phyloP scores from a whole-genome alignment of 2,888 invertebrate genomes.

The Microlaimidae sp. region DNA sequence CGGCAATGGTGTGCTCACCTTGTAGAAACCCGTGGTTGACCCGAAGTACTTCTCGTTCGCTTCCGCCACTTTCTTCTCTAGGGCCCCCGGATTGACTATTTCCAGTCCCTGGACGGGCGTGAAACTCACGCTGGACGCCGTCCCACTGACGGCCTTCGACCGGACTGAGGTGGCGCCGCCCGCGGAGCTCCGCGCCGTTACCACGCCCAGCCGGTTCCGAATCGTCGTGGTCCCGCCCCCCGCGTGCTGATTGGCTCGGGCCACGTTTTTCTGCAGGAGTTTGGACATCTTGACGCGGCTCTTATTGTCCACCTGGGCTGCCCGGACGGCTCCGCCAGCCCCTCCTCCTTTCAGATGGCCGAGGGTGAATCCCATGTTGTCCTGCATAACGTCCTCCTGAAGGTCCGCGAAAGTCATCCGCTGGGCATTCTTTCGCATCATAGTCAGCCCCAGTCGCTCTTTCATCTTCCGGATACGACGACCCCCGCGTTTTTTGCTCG shows the following conservation, averaged over 20 bases:
- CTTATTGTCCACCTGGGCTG: constrained; percentile 92
- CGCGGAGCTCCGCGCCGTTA: constrained; percentile 47
- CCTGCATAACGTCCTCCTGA: constrained; percentile 98
- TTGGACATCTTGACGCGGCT: constrained; percentile 97
- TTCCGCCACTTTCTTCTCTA: constrained; percentile 51
- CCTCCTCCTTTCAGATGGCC: constrained; percentile 78
- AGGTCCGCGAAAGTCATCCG: constrained; percentile 91
- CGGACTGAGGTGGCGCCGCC: constrained; percentile 51
- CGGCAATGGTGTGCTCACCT: constrained; percentile 19
- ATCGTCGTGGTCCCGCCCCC: constrained; percentile 46
- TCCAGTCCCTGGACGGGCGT: constrained; percentile 83
- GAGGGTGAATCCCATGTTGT: constrained; percentile 85
- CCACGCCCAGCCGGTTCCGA: constrained; percentile 37
- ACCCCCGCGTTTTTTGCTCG: constrained; percentile 88
- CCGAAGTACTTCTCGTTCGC: constrained; percentile 28
- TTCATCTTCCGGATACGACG: constrained; percentile 90
- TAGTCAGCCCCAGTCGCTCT: constrained; percentile 91
- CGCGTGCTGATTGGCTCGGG: constrained; percentile 35
- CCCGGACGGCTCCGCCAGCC: constrained; percentile 71
- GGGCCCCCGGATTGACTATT: constrained; percentile 95
- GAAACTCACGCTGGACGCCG: constrained; percentile 93
- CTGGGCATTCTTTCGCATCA: constrained; percentile 89
- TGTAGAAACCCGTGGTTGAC: constrained; percentile 25
- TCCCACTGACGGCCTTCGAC: constrained; percentile 78
- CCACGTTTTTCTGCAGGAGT: constrained; percentile 54